These are phyloP conservation scores for Dryas iulia DNA, from an alignment of 1,140 invertebrate genomes.

Conservation along the genomic window DNA sequence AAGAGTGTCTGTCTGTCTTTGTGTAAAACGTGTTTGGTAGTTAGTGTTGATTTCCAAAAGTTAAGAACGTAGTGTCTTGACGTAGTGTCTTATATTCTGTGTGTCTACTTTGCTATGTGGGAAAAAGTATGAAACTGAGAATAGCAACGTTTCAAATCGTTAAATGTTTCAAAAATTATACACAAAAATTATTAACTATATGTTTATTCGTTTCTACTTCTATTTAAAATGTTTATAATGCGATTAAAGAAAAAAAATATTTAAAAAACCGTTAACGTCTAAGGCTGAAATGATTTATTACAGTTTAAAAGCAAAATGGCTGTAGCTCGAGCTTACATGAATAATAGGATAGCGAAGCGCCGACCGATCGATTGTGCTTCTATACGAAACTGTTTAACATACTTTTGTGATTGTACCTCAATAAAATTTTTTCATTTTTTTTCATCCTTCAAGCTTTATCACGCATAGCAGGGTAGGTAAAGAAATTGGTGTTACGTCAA, in stretches of 20 bases:
- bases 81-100: too few relatives aligned
- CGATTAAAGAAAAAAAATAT: not conserved
- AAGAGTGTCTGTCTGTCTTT: too few relatives aligned
- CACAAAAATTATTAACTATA: too few relatives aligned
- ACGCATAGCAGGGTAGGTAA: too few relatives aligned
- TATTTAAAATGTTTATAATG: not conserved
- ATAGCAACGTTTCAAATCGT: too few relatives aligned
- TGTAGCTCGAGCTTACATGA: conserved; percentile 16
- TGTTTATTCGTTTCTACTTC: not conserved
- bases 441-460: too few relatives aligned
- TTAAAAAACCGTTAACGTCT: not conserved
- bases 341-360: conserved; percentile 18
- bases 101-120: too few relatives aligned
- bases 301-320: conserved; percentile 12
- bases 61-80: too few relatives aligned
- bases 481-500: too few relatives aligned
- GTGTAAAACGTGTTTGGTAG: too few relatives aligned
- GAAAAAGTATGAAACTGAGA: too few relatives aligned
- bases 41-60: too few relatives aligned
- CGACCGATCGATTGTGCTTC: conserved; percentile 19
- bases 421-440: not conserved
- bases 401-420: conserved; percentile 7
- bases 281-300: conserved; percentile 25
- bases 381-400: conserved; percentile 16
- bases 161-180: conserved; percentile 6